These are phyloP conservation scores for Oncorhynchus clarkii DNA, from an alignment of 2,113 vertebrate genomes.

Conservation along the genomic window DNA sequence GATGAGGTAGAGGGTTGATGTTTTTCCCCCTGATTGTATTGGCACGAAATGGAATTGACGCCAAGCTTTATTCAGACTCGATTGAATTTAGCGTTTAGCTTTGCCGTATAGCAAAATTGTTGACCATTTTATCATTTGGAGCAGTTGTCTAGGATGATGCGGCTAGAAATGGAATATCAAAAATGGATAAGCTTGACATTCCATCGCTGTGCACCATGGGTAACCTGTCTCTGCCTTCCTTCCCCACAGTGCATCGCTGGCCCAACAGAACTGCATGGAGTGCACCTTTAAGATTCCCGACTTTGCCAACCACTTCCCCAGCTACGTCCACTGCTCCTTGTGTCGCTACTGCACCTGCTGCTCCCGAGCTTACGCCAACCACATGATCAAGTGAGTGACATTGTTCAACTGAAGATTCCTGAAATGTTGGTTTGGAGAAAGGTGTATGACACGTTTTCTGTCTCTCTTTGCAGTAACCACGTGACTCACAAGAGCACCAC, in stretches of 20 bases:
- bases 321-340: slow-evolving; percentile 84
- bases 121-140: too few species aligned
- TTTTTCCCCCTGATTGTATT: not conserved
- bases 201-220: too few species aligned
- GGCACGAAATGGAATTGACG: too few species aligned
- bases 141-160: too few species aligned
- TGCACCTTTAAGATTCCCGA: slow-evolving; percentile 83
- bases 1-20: not conserved
- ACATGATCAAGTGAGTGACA: slow-evolving; percentile 85
- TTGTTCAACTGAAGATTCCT: too few species aligned
- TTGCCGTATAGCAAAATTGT: too few species aligned
- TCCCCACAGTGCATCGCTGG: slow-evolving; percentile 61
- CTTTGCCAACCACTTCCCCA: slow-evolving; percentile 84
- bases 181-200: too few species aligned
- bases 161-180: too few species aligned
- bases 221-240: too few species aligned
- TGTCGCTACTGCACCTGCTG: slow-evolving; percentile 87
- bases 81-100: too few species aligned
- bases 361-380: slow-evolving; percentile 85
- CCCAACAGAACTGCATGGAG: slow-evolving; percentile 79
- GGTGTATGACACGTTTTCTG: not conserved
- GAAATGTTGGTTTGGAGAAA: not conserved
- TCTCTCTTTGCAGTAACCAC: slow-evolving; percentile 72
- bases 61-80: too few species aligned
- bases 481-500: slow-evolving; percentile 78